A percentile compares a stretch with the other conserved stretches of the same genome.
These are phyloP conservation scores for Kradibia gibbosae DNA, from an alignment of 1,140 invertebrate genomes.

Conservation along the genomic window DNA sequence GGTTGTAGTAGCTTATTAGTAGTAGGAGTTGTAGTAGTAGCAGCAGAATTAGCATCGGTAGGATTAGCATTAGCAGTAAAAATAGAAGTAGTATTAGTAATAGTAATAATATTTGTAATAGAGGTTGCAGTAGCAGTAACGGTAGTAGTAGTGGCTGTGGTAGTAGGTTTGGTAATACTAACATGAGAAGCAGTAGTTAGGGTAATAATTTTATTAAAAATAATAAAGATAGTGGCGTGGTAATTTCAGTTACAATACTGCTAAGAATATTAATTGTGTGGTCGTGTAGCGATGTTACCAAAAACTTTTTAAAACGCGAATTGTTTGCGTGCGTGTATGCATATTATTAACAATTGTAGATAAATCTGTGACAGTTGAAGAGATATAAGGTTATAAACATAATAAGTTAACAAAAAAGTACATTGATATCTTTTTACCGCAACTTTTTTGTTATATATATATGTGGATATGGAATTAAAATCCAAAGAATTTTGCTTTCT, in stretches of 20 bases:
- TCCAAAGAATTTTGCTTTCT: slow-evolving; percentile 38
- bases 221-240: too few species aligned
- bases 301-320: slow-evolving; percentile 28
- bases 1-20: too few species aligned
- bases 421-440: slow-evolving; percentile 3
- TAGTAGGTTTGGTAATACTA: slow-evolving; percentile 5
- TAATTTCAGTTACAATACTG: background rate
- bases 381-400: background rate
- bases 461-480: slow-evolving; percentile 25
- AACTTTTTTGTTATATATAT: slow-evolving; percentile 23
- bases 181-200: background rate
- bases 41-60: background rate
- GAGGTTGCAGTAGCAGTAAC: background rate
- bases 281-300: slow-evolving; percentile 42
- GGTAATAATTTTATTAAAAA: too few species aligned
- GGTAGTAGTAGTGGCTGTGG: background rate
- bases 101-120: background rate
- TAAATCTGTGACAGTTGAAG: slow-evolving; percentile 33
- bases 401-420: slow-evolving; percentile 4
- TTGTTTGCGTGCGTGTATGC: slow-evolving; percentile 24
- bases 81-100: background rate
- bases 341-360: slow-evolving; percentile 44
- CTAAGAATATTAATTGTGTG: background rate
- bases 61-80: background rate
- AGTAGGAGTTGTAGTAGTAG: background rate